Evolutionary conservation across 92 coral and sea anemone species (phyloP), one percentile per base, ranked within the genome.

Genomic region (Chrysogorgia sp.): DNA sequence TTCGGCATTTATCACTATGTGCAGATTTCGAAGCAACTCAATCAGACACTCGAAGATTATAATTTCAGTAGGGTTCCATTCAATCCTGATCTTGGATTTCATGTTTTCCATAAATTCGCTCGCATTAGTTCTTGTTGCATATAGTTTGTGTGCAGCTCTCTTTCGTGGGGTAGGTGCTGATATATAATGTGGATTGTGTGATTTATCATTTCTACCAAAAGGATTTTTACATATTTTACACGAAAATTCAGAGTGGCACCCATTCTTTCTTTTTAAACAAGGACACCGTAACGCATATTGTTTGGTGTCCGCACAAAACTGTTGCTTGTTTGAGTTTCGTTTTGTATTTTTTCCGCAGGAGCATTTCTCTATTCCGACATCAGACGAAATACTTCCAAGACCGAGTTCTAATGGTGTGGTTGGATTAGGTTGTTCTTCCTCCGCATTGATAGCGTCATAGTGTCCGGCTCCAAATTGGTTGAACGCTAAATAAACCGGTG

Each of bases 401-500:
- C 43, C 43, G 43, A 4, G 12, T 37, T 37, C 6, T 12, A 12
- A 37, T 37, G 43, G 43, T 37, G 43, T 4, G n/a, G n/a, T n/a
- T 37, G 43, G 5, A 37, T 12, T 4, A 37, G 43, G 43, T 37
- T 37, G 5, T 37, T 37, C 43, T 37, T 37, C 91, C 79, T 87
- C 88, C 58, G 74, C 79, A 41, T 83, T 82, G 15, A 88, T 85
- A 19, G 49, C 85, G 56, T 84, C 88, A 61, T 82, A 69, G 22
- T 90, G 86, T n/a, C n/a, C n/a, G n/a, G n/a, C n/a, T n/a, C n/a
- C n/a, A n/a, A n/a, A n/a, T n/a, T n/a, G n/a, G n/a, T 90, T 83
- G 75, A 80, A 90, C 9, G 90, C 90, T 12, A 90, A 15, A 32
- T 71, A 86, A 25, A 90, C 63, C 9, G 15, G 21, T 3, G 90